A percentile compares a stretch with the other conserved stretches of the same genome.
Evolutionary conservation across 2,797 vertebrate genomes (phyloP).

Genomic region (Rhinella marina): DNA sequence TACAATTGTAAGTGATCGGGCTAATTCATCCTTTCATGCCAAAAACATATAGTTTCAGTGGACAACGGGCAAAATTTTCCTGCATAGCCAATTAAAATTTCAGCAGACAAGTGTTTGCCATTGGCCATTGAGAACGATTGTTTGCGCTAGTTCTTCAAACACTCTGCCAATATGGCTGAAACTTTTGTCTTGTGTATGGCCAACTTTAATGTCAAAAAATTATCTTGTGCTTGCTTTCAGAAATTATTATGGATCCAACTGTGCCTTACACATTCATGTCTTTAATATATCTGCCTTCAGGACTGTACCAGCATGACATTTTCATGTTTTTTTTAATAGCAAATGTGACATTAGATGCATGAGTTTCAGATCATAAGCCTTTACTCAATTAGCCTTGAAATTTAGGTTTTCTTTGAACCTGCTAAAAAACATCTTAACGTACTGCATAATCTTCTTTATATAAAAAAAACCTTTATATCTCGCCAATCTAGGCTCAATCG

Average conservation of each 20-base stretch:
- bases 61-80: no score
- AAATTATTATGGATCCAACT: neutral
- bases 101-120: no score
- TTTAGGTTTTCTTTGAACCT: slow-evolving; percentile 29
- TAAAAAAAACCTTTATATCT: slow-evolving; percentile 66
- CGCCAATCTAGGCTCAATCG: slow-evolving; percentile 66
- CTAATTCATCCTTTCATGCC: no score
- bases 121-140: no score
- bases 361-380: slow-evolving; percentile 16
- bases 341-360: slow-evolving; percentile 12
- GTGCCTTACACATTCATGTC: neutral
- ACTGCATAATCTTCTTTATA: slow-evolving; percentile 69
- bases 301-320: neutral
- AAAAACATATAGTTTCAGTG: no score
- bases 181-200: no score
- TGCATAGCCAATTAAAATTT: no score
- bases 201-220: neutral
- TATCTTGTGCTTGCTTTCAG: neutral
- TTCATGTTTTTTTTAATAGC: slow-evolving; percentile 8
- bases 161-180: no score
- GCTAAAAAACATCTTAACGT: slow-evolving; percentile 63
- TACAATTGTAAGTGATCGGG: no score
- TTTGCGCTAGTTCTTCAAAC: no score
- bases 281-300: slow-evolving; percentile 2
- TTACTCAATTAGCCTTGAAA: slow-evolving; percentile 19